Evolutionary conservation across 2,888 invertebrate genomes (phyloP), one percentile per base, ranked within the genome.

Genomic region (Drosophila setosimentum): DNA sequence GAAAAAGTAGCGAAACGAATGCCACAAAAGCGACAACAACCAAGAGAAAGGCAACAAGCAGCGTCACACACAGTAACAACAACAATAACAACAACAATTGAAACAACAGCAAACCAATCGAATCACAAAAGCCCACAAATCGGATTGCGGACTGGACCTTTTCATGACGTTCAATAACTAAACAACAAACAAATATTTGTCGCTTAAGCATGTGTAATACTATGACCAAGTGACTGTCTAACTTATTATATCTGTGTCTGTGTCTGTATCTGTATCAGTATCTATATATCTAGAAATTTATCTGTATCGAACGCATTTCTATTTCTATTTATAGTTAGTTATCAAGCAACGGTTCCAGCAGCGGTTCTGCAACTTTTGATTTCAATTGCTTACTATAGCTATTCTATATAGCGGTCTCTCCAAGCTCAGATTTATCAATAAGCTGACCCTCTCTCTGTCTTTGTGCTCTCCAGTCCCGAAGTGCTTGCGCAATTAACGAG

Each of bases 1-100:
- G 80, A 85, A 87, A 85, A 78, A 85, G 85, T 87, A 85, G 87
- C 87, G 81, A 85, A 87, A 73, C 85, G 85, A 85, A 85, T 82
- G 73, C 42, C 58, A 87, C 85, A 85, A 87, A 84, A 77, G 69
- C 64, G 61, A 72, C 80, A 57, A 68, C 49, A 76, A 54, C 60
- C 66, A 64, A 85, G 87, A 82, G 85, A 87, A 85, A 87, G 87
- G 85, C 83, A 79, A 80, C 66, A 78, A 55, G 40, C 70, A 63
- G 18, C 59, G 32, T 63, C 45, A 59, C 42, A 68, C 57, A 64
- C 50, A 73, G 73, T 42, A 70, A 55, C 32, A 21, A 21, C 21
- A 45, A 21, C 21, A 45, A 45, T 40, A 68, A 42, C 35, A 64
- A 33, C 29, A 53, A 60, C 61, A 61, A 63, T 62, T 68, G 66